Percentiles rank a stretch among this genome's conserved stretches.
Evolutionary conservation across 1,140 invertebrate genomes (phyloP).

Genomic region (Tetragonula clypearis): DNA sequence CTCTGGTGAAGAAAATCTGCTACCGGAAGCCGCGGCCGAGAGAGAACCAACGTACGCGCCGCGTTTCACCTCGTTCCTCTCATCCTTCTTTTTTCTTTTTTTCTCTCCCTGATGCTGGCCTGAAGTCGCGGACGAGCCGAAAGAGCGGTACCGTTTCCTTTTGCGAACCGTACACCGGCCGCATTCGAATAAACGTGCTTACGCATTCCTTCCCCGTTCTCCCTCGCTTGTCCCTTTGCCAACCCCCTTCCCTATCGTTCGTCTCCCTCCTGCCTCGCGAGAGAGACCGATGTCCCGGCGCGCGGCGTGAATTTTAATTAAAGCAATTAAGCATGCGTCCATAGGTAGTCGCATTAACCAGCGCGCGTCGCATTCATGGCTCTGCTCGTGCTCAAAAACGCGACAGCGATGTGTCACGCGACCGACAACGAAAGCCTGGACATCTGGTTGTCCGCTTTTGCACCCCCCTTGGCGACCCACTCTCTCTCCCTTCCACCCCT

Average conservation of each 20-base stretch:
- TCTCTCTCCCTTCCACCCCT: not conserved
- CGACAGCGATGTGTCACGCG: slow-evolving; percentile 63
- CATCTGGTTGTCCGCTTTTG: slow-evolving; percentile 51
- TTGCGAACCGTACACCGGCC: slow-evolving; percentile 18
- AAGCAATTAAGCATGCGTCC: slow-evolving; percentile 78
- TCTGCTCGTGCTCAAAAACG: slow-evolving; percentile 70
- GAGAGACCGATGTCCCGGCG: slow-evolving; percentile 59
- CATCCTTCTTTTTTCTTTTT: slow-evolving; percentile 10
- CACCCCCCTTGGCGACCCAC: not conserved
- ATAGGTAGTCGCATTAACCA: slow-evolving; percentile 72
- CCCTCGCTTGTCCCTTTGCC: not conserved
- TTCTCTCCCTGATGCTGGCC: not conserved
- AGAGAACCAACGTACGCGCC: slow-evolving; percentile 33
- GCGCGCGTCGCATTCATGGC: slow-evolving; percentile 70
- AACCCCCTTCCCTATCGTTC: not conserved
- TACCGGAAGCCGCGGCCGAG: slow-evolving; percentile 23
- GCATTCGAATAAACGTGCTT: slow-evolving; percentile 48
- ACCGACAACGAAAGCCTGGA: slow-evolving; percentile 49
- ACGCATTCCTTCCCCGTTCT: slow-evolving; percentile 13
- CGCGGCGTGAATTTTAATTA: slow-evolving; percentile 78
- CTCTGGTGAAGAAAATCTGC: slow-evolving; percentile 24
- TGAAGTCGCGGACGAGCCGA: slow-evolving; percentile 20
- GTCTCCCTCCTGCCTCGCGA: not conserved
- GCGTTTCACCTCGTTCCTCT: not conserved
- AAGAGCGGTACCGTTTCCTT: slow-evolving; percentile 50